Conservation (phyloP, 2,797 vertebrate genomes). For the Acrocephalus scirpaceus region DNA sequence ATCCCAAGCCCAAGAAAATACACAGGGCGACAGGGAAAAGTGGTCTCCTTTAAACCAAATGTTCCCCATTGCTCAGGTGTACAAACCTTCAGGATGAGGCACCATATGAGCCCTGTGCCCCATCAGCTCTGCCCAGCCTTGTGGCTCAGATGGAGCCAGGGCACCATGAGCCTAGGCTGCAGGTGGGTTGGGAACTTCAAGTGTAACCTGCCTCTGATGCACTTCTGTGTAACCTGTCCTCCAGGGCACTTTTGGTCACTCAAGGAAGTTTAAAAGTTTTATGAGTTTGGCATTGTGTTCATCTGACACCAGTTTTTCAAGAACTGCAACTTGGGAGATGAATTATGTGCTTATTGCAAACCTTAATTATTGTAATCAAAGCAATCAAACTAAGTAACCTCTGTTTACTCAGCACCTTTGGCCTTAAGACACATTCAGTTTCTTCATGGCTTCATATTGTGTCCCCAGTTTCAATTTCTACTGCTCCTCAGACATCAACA, state of each 20-base stretch:
- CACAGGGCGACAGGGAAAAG: not conserved
- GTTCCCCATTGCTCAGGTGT: accelerated
- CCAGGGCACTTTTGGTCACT: not conserved
- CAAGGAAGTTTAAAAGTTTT: not conserved
- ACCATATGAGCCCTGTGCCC: accelerated
- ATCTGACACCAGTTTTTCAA: not conserved
- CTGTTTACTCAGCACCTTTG: not conserved
- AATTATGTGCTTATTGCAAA: not conserved
- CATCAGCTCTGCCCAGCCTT: not conserved
- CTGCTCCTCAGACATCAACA: not conserved
- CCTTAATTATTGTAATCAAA: not conserved
- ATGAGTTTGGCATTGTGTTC: not conserved
- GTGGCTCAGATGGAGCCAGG: not conserved
- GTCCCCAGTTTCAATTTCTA: not conserved
- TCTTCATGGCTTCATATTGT: not conserved
- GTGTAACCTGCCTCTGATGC: accelerated
- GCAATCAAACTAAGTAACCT: not conserved
- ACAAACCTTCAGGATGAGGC: not conserved
- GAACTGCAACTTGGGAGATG: not conserved
- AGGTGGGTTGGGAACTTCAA: not conserved
- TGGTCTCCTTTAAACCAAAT: not conserved
- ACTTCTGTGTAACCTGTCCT: too few species aligned
- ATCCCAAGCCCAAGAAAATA: too few species aligned
- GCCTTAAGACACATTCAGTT: not conserved
- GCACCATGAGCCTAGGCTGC: not conserved